These are phyloP conservation scores for Sapajus apella DNA, from an alignment of 2,113 vertebrate species.

Conservation along the genomic window DNA sequence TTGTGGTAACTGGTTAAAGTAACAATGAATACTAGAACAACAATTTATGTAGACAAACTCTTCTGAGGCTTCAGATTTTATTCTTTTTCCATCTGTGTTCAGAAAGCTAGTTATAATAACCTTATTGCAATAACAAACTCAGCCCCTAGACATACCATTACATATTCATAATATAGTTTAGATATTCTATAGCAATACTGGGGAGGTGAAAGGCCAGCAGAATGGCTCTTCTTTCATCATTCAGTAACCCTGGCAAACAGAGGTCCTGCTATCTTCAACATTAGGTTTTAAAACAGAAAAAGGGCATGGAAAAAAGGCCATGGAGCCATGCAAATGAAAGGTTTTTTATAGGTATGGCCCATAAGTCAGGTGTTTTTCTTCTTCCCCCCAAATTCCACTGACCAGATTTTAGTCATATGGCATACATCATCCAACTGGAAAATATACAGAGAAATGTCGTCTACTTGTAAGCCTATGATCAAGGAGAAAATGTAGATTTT, in stretches of 20 bases:
- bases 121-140: background rate
- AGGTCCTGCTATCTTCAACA: background rate
- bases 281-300: background rate
- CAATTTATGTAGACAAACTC: background rate
- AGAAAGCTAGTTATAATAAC: background rate
- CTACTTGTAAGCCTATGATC: background rate
- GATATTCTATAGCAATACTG: background rate
- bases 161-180: background rate
- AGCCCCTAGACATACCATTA: background rate
- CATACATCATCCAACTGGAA: background rate
- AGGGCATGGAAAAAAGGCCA: background rate
- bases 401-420: background rate
- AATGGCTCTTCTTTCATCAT: background rate
- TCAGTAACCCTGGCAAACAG: background rate
- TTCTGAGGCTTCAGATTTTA: background rate
- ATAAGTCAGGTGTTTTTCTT: background rate
- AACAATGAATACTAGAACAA: background rate
- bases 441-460: background rate
- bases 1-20: background rate
- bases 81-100: background rate
- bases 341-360: background rate
- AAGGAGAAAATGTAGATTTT: conserved; percentile 30
- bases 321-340: background rate
- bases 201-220: background rate
- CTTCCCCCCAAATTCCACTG: background rate